Evolutionary conservation across 2,888 invertebrate species (phyloP).

Genomic region (Cecidostiba fungosa): DNA sequence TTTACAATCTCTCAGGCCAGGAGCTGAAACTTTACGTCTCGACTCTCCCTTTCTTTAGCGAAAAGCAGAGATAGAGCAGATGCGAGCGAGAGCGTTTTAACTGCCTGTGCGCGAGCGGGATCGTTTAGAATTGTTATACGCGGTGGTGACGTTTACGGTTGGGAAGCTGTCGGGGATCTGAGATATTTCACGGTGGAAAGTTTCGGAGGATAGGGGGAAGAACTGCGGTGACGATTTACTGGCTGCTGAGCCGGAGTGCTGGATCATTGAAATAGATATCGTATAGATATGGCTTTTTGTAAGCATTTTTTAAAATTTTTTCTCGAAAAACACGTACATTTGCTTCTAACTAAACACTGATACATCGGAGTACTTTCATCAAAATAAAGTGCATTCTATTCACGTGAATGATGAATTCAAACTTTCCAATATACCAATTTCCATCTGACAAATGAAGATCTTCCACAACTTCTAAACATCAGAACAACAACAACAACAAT

Average conservation of each 20-base stretch:
- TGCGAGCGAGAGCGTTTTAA: slow-evolving; percentile 4
- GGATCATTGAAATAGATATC: neutral
- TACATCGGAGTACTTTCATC: too few relatives aligned
- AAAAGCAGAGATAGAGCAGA: neutral
- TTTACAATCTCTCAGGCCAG: slow-evolving; percentile 14
- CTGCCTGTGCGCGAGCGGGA: neutral
- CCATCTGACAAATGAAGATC: too few relatives aligned
- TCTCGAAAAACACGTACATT: too few relatives aligned
- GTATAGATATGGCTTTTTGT: too few relatives aligned
- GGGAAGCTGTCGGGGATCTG: neutral
- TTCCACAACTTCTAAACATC: too few relatives aligned
- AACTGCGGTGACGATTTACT: neutral
- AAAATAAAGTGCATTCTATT: too few relatives aligned
- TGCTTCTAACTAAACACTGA: too few relatives aligned
- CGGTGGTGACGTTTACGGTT: slow-evolving; percentile 13
- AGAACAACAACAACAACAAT: neutral
- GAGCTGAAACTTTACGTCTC: slow-evolving; percentile 15
- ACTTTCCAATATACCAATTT: too few relatives aligned
- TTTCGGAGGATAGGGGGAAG: neutral
- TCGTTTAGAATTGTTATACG: slow-evolving; percentile 12
- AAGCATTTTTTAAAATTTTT: too few relatives aligned
- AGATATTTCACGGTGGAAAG: slow-evolving; percentile 5
- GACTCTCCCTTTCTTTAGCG: neutral
- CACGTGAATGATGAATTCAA: too few relatives aligned
- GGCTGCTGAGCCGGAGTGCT: neutral